Evolutionary conservation across 2,797 vertebrate genomes (phyloP).

Genomic region (Apogon hyalosoma): DNA sequence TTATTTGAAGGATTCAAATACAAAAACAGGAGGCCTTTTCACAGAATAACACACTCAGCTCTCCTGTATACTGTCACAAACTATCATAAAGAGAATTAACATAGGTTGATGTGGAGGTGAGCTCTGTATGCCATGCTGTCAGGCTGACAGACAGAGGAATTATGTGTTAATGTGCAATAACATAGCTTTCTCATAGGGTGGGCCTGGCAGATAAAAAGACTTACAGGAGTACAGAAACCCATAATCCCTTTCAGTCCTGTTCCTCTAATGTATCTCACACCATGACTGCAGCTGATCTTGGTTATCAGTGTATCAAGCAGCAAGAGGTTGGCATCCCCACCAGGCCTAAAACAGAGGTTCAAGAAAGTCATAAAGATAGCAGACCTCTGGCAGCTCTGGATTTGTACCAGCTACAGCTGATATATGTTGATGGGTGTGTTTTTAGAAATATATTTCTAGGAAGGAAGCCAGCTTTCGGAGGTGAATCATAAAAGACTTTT

Average conservation of each 20-base stretch:
- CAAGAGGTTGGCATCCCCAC: constrained; percentile 30
- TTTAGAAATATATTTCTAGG: constrained; percentile 12
- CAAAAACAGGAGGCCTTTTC: not conserved
- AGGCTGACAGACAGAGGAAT: constrained; percentile 36
- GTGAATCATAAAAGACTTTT: constrained; percentile 40
- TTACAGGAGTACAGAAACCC: constrained; percentile 60
- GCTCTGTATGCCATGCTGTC: not conserved
- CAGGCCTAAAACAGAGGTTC: constrained; percentile 37
- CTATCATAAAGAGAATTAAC: not conserved
- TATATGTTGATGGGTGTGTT: constrained; percentile 36
- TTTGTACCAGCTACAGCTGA: constrained; percentile 34
- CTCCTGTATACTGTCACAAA: not conserved
- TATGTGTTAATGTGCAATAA: constrained; percentile 45
- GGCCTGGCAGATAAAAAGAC: constrained; percentile 59
- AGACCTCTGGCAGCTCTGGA: constrained; percentile 40
- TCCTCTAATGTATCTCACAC: constrained; percentile 43
- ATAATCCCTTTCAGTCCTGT: constrained; percentile 59
- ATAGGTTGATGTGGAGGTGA: constrained; percentile 23
- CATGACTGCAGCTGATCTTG: constrained; percentile 38
- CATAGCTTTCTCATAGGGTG: constrained; percentile 27
- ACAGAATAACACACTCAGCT: not conserved
- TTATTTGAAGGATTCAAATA: not conserved
- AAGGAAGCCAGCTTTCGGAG: constrained; percentile 5
- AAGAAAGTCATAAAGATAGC: constrained; percentile 54
- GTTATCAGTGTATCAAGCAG: constrained; percentile 64